phyloP scores from a whole-genome alignment of 2,797 vertebrate species.

The Galago senegalensis region DNA sequence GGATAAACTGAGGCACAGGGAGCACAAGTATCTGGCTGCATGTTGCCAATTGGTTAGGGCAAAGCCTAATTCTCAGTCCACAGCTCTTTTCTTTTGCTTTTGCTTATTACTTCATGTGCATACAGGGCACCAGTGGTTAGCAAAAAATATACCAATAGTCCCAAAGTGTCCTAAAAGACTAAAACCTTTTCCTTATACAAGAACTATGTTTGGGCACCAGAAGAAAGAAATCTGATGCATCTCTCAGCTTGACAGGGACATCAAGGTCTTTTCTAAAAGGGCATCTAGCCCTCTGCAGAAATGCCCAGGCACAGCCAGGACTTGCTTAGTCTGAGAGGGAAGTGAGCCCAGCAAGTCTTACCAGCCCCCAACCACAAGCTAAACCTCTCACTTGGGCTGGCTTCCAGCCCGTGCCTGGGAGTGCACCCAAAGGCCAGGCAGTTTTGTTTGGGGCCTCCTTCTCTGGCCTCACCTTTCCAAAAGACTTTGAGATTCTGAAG shows the following conservation, averaged over 20 bases:
- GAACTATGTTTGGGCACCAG: background rate
- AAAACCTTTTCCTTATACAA: background rate
- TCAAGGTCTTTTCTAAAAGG: background rate
- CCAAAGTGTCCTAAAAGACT: background rate
- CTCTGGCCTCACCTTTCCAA: conserved; percentile 13
- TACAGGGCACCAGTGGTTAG: background rate
- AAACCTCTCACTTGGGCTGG: background rate
- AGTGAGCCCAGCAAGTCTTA: background rate
- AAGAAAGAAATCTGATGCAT: background rate
- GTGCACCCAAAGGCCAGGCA: background rate
- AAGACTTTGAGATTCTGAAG: background rate
- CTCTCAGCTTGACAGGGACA: background rate
- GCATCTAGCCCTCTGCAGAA: background rate
- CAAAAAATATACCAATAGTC: background rate
- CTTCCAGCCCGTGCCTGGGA: background rate
- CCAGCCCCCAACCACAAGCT: background rate
- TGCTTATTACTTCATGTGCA: background rate
- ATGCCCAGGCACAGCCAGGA: background rate
- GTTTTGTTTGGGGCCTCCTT: background rate
- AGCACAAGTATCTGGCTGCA: background rate
- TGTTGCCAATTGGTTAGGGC: background rate
- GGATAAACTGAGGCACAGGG: background rate
- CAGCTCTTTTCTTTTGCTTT: background rate
- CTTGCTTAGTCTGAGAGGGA: background rate
- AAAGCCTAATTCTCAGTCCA: background rate